A percentile compares a stretch with the other conserved stretches of the same genome.
These are phyloP conservation scores for Plebejus melissa DNA, from an alignment of 2,888 invertebrate species.

Conservation along the genomic window DNA sequence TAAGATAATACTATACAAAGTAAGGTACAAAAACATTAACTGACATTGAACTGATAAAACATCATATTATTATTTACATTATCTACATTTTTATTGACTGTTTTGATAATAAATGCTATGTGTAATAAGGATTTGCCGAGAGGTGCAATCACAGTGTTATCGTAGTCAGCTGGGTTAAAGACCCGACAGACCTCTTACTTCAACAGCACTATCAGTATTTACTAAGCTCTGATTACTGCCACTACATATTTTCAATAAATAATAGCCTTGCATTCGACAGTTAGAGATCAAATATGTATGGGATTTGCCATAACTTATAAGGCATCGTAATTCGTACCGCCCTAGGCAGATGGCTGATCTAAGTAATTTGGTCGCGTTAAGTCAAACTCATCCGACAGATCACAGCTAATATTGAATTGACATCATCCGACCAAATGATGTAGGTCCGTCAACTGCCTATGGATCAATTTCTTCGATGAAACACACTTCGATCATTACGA, in stretches of 20 bases:
- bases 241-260: background rate
- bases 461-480: too few relatives aligned
- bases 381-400: too few relatives aligned
- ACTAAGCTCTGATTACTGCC: background rate
- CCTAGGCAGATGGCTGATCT: too few relatives aligned
- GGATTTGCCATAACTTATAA: background rate
- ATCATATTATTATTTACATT: background rate
- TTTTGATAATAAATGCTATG: background rate
- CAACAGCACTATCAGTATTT: background rate
- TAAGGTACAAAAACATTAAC: background rate
- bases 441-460: too few relatives aligned
- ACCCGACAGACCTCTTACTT: background rate
- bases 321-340: background rate
- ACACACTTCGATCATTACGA: too few relatives aligned
- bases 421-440: too few relatives aligned
- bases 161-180: constrained; percentile 1
- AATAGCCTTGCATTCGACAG: background rate
- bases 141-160: constrained; percentile 1
- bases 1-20: too few relatives aligned
- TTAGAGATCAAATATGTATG: background rate
- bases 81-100: background rate
- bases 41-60: constrained; percentile 13
- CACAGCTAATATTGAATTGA: too few relatives aligned
- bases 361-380: too few relatives aligned
- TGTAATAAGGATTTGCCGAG: background rate